These are phyloP conservation scores for Stomatorhinus walkeri DNA, from an alignment of 2,797 vertebrate genomes.

Conservation along the genomic window DNA sequence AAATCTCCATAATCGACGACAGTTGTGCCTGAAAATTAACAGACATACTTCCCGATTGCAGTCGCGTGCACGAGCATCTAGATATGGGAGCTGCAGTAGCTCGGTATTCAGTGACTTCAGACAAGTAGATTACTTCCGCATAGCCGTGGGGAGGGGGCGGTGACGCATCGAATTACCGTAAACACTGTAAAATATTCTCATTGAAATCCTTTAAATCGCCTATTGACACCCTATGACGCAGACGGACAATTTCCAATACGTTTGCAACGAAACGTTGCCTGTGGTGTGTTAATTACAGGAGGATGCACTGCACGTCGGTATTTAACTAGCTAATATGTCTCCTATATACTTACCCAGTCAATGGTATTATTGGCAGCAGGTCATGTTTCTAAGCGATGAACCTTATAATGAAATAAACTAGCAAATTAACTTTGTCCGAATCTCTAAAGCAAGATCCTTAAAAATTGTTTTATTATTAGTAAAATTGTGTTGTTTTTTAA, in stretches of 20 bases:
- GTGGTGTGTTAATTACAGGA: background rate
- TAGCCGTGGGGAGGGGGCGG: background rate
- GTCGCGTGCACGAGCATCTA: background rate
- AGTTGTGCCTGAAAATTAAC: conserved; percentile 11
- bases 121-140: background rate
- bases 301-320: background rate
- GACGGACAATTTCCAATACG: background rate
- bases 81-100: background rate
- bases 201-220: background rate
- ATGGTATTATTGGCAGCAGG: background rate
- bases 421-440: background rate
- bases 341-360: background rate
- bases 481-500: background rate
- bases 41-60: background rate
- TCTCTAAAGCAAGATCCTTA: background rate
- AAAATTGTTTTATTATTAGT: too few species aligned
- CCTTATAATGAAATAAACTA: background rate
- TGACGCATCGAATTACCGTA: conserved; percentile 11
- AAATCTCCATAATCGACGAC: conserved; percentile 17
- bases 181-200: background rate
- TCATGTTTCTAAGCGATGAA: background rate
- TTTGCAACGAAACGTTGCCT: background rate
- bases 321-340: background rate
- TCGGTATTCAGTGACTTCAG: background rate
- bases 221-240: background rate